Evolutionary conservation across 1,140 invertebrate species (phyloP).

Genomic region (Drosophila arizonae): DNA sequence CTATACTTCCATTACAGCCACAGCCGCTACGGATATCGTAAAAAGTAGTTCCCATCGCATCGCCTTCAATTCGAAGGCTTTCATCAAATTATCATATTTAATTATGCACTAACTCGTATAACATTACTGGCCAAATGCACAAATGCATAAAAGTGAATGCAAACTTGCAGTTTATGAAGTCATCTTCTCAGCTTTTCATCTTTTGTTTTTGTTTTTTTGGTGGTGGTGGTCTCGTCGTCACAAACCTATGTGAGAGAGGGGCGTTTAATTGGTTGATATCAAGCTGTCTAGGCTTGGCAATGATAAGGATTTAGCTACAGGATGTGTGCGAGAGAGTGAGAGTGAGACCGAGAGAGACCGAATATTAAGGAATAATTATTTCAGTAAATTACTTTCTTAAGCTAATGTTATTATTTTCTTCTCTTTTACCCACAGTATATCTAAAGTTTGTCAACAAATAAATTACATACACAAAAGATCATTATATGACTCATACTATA

Average conservation of each 20-base stretch:
- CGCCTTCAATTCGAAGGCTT: slow-evolving; percentile 68
- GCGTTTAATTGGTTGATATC: not conserved
- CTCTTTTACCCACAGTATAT: too few relatives aligned
- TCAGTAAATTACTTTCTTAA: too few relatives aligned
- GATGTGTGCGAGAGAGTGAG: too few relatives aligned
- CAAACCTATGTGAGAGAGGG: slow-evolving; percentile 9
- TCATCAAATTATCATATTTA: slow-evolving; percentile 71
- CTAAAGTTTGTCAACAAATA: too few relatives aligned
- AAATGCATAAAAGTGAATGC: slow-evolving; percentile 37
- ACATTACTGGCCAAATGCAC: slow-evolving; percentile 45
- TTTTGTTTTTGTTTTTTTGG: slow-evolving; percentile 7
- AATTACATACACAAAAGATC: too few relatives aligned
- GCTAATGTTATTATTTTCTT: too few relatives aligned
- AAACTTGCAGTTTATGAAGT: slow-evolving; percentile 9
- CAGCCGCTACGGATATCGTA: slow-evolving; percentile 7
- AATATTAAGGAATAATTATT: too few relatives aligned
- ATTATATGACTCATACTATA: too few relatives aligned
- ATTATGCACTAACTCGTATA: slow-evolving; percentile 49
- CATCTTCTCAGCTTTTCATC: not conserved
- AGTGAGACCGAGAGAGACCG: too few relatives aligned
- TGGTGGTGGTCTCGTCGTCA: slow-evolving; percentile 21
- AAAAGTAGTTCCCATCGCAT: slow-evolving; percentile 56
- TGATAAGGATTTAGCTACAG: too few relatives aligned
- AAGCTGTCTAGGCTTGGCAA: too few relatives aligned
- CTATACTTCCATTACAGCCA: slow-evolving; percentile 15